Evolutionary conservation across 2,113 vertebrate species (phyloP).

Genomic region (Cyphomyrus discorhynchus): DNA sequence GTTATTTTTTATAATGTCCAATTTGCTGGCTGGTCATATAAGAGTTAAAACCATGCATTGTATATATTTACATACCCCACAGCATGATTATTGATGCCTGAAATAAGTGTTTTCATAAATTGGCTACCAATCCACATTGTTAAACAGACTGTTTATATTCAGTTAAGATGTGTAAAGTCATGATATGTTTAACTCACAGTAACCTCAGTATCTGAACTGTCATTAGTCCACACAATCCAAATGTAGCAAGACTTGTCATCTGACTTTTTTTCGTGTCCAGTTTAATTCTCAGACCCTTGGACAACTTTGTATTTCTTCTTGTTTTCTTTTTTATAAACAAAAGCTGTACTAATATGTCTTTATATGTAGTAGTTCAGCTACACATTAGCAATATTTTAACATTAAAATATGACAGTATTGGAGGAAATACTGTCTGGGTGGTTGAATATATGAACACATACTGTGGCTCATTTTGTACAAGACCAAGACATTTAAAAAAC

Average conservation of each 20-base stretch:
- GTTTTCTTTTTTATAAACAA: constrained; percentile 29
- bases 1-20: not conserved
- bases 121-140: not conserved
- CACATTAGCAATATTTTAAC: constrained; percentile 47
- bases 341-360: constrained; percentile 13
- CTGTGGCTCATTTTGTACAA: not conserved
- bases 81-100: not conserved
- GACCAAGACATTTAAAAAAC: not conserved
- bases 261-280: constrained; percentile 23
- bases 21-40: constrained; percentile 9
- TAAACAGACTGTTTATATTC: not conserved
- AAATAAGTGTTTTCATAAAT: not conserved
- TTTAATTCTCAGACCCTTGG: not conserved
- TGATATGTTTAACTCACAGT: constrained; percentile 28
- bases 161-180: not conserved
- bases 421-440: constrained; percentile 29
- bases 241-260: constrained; percentile 43
- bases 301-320: constrained; percentile 13
- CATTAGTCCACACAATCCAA: constrained; percentile 28
- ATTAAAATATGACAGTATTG: constrained; percentile 39
- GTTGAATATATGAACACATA: not conserved
- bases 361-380: constrained; percentile 24
- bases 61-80: not conserved
- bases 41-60: not conserved
- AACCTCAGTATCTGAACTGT: constrained; percentile 25